phyloP scores from a whole-genome alignment of 2,113 vertebrate genomes.

The Psilopogon haemacephalus region DNA sequence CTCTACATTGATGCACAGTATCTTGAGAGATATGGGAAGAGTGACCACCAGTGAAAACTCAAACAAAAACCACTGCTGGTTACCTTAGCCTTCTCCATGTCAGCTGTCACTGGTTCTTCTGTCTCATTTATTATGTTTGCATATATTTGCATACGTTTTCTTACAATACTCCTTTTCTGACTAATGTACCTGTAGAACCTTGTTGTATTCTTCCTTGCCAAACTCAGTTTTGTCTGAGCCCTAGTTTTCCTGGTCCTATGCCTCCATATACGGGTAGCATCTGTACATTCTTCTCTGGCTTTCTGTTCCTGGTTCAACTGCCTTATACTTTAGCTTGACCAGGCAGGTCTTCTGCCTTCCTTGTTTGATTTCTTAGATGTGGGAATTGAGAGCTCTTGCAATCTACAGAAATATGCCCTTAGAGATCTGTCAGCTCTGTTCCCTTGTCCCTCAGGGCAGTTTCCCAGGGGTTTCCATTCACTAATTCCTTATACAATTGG shows the following conservation, averaged over 20 bases:
- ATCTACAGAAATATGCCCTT: background rate
- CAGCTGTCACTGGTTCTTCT: background rate
- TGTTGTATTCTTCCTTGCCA: background rate
- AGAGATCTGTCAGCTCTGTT: background rate
- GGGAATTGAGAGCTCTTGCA: background rate
- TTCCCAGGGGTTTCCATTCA: background rate
- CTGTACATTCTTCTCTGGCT: background rate
- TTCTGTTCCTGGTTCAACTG: background rate
- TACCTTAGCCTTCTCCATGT: background rate
- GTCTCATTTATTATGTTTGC: background rate
- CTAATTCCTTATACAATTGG: background rate
- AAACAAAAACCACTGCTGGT: background rate
- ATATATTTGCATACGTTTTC: background rate
- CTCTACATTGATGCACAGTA: background rate
- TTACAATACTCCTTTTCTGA: background rate
- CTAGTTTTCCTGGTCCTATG: background rate
- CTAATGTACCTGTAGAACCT: background rate
- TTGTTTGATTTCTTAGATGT: rapidly evolving
- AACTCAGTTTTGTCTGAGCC: background rate
- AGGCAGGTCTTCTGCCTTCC: background rate
- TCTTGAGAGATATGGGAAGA: background rate
- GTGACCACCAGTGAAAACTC: background rate
- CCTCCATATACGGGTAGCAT: background rate
- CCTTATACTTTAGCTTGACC: background rate
- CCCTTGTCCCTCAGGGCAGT: background rate